Conservation (phyloP, 2,797 vertebrate genomes). For the Sebastes vulpes region DNA sequence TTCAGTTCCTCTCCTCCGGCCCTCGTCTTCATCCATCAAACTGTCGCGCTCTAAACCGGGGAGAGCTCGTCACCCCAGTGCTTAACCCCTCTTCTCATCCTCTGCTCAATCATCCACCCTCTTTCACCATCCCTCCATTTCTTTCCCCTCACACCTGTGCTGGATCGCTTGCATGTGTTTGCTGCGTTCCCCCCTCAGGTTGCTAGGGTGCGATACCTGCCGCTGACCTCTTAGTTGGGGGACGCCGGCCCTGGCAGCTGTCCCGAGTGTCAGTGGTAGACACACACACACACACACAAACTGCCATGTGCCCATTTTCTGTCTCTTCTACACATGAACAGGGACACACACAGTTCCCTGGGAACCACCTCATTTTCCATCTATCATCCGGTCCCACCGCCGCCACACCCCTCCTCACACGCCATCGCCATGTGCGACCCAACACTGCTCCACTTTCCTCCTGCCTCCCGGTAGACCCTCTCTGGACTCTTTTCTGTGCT, state of each 20-base stretch:
- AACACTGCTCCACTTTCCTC: slow-evolving; percentile 65
- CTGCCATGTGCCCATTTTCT: slow-evolving; percentile 10
- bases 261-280: slow-evolving; percentile 12
- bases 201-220: slow-evolving; percentile 34
- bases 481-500: slow-evolving; percentile 25
- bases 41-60: slow-evolving; percentile 68
- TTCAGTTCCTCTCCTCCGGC: slow-evolving; percentile 46
- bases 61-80: slow-evolving; percentile 69
- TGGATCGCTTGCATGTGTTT: slow-evolving; percentile 2
- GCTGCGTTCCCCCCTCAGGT: slow-evolving; percentile 21
- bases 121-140: slow-evolving; percentile 4
- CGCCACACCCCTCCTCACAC: not conserved
- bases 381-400: slow-evolving; percentile 42
- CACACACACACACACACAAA: not conserved
- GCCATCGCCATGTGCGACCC: slow-evolving; percentile 17
- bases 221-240: slow-evolving; percentile 43
- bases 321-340: slow-evolving; percentile 14
- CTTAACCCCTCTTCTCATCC: slow-evolving; percentile 76
- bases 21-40: slow-evolving; percentile 78
- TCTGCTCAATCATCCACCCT: slow-evolving; percentile 58
- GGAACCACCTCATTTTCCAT: slow-evolving; percentile 72
- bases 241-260: slow-evolving; percentile 12
- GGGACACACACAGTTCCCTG: slow-evolving; percentile 28
- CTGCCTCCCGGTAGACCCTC: slow-evolving; percentile 40
- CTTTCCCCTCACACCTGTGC: slow-evolving; percentile 34